Conservation (phyloP, 2,888 invertebrate genomes). For the Rugalucina vietnamica region DNA sequence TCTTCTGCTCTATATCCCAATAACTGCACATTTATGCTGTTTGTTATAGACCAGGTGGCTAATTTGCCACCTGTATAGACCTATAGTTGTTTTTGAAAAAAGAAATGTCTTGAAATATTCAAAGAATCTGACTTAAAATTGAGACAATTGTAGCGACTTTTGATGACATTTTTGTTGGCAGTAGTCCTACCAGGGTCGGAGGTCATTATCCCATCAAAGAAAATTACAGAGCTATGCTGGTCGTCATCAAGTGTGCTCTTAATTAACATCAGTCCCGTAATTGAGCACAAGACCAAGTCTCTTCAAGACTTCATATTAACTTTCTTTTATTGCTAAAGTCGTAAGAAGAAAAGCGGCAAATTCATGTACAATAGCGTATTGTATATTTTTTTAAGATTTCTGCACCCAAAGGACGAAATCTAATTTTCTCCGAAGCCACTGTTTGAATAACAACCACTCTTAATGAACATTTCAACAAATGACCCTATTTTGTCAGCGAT, state of each 20-base stretch:
- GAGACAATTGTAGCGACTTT: no score
- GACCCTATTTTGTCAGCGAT: constrained; percentile 5
- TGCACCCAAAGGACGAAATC: constrained; percentile 7
- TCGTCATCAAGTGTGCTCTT: neutral
- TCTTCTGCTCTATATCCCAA: no score
- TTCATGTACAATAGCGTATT: neutral
- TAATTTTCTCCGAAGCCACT: neutral
- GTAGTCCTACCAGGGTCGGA: neutral
- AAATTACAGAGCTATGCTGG: neutral
- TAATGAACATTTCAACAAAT: constrained; percentile 17
- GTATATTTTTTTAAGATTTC: neutral
- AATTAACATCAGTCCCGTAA: neutral
- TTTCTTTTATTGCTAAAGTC: neutral
- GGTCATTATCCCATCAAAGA: neutral
- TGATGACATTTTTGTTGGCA: no score
- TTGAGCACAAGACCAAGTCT: neutral
- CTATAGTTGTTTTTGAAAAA: no score
- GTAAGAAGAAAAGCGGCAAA: neutral
- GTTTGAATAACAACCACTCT: constrained; percentile 12
- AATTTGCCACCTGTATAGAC: no score
- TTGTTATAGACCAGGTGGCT: no score
- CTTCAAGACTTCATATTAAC: neutral
- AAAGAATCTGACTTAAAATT: no score
- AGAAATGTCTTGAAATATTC: no score
- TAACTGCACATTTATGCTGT: no score